Evolutionary conservation across 1,140 invertebrate species (phyloP), one percentile per base, ranked within the genome.

Genomic region (Pseudomyrmex concolor): DNA sequence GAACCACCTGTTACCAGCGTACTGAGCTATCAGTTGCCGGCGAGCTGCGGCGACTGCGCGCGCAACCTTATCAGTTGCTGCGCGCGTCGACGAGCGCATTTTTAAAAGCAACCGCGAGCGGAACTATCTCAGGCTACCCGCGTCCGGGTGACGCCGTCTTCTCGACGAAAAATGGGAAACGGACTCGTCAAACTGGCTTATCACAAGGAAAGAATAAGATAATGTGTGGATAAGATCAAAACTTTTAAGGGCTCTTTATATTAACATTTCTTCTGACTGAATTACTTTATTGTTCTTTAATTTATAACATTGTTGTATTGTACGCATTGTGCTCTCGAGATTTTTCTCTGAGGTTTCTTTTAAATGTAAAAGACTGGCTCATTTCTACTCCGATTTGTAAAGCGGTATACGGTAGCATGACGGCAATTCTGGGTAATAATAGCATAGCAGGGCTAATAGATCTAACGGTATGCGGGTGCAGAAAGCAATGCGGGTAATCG

Each of bases 1-100:
- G 84, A 90, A 92, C 92, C 92, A 92, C 92, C 92, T 92, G 92
- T 92, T 92, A 92, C 85, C 77, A 89, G 78, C 84, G 72, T 50
- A 74, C 67, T 74, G 54, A 59, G 51, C 67, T 70, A 70, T 57
- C 22, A 60, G 68, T 51, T 12, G 15, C 5, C 5, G 68, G 22
- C 51, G 10, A 25, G 34, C 22, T 45, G 43, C 2, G 1, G 17
- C n/a, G n/a, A 50, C 2, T 84, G 82, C 86, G 85, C 85, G 82
- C 85, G 85, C 85, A 80, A 15, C 15, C 22, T 50, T 59, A 71
- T 80, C 64, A 70, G 15, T 34, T 1, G 48, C 59, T 22, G 45
- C 77, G 77, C 43, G 67, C 64, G 54, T 10, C 8, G 10, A 12
- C 66, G 64, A 48, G 54, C 54, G 54, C 15, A 70, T 22, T 60